These are phyloP conservation scores for Probaryconus sp. DNA, from an alignment of 1,140 invertebrate genomes.

Conservation along the genomic window DNA sequence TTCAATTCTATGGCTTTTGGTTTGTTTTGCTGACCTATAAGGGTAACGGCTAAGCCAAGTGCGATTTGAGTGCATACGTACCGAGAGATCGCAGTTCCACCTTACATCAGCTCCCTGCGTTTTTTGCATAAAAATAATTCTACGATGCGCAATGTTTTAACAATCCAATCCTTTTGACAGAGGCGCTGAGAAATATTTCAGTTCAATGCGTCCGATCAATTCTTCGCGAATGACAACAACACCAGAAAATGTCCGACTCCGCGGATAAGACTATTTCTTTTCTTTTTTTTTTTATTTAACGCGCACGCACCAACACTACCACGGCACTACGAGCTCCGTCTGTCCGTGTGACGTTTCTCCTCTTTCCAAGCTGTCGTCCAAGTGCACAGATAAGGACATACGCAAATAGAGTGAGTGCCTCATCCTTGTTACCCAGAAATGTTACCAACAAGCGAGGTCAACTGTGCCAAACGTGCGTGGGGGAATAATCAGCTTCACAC, in stretches of 20 bases:
- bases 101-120: conserved; percentile 20
- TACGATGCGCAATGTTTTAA: too few relatives aligned
- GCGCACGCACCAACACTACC: conserved; percentile 5
- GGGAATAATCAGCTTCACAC: too few relatives aligned
- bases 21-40: conserved; percentile 14
- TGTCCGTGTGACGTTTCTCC: conserved; percentile 24
- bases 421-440: too few relatives aligned
- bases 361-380: background rate
- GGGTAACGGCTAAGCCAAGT: background rate
- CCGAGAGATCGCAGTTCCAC: conserved; percentile 11
- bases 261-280: background rate
- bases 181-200: too few relatives aligned
- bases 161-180: too few relatives aligned
- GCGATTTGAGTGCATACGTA: conserved; percentile 41
- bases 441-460: too few relatives aligned
- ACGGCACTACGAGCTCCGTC: conserved; percentile 16
- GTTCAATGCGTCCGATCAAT: background rate
- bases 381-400: background rate
- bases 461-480: too few relatives aligned
- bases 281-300: too few relatives aligned
- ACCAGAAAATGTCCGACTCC: conserved; percentile 17
- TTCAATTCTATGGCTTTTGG: too few relatives aligned
- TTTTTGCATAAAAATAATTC: conserved; percentile 2
- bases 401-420: too few relatives aligned
- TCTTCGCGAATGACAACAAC: background rate